Percentiles rank a stretch among this genome's conserved stretches.
Evolutionary conservation across 2,888 invertebrate species (phyloP).

Genomic region (Morpho achilles): DNA sequence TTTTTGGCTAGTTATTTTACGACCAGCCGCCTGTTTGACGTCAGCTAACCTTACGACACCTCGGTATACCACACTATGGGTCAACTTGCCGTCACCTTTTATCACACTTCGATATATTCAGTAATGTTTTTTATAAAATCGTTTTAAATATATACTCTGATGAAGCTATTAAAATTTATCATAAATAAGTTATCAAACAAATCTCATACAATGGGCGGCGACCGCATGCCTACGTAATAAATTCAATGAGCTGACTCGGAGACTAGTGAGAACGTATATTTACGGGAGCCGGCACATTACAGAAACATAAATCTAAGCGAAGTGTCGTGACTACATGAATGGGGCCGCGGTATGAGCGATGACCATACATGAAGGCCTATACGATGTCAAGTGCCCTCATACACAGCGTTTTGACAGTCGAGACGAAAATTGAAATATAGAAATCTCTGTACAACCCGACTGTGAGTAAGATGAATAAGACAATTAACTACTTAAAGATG

Average conservation of each 20-base stretch:
- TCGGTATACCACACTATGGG: too few relatives aligned
- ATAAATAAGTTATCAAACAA: conserved; percentile 67
- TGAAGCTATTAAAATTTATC: conserved; percentile 7
- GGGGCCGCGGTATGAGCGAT: conserved; percentile 66
- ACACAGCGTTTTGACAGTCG: conserved; percentile 69
- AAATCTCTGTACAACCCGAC: conserved; percentile 43
- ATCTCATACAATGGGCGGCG: conserved; percentile 56
- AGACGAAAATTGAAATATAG: conserved; percentile 73
- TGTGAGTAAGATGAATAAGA: conserved; percentile 32
- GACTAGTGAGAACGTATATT: conserved; percentile 70
- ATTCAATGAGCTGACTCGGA: conserved; percentile 66
- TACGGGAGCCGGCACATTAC: conserved; percentile 69
- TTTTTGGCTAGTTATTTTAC: too few relatives aligned
- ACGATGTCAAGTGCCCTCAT: conserved; percentile 45
- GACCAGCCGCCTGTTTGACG: too few relatives aligned
- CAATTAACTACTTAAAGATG: conserved; percentile 26
- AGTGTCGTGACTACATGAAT: conserved; percentile 66
- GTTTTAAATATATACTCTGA: not conserved
- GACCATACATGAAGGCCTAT: conserved; percentile 46
- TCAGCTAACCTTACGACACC: too few relatives aligned
- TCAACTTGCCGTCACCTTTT: too few relatives aligned
- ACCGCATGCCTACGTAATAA: conserved; percentile 58
- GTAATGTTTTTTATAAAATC: not conserved
- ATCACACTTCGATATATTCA: too few relatives aligned
- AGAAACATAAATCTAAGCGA: conserved; percentile 69